Evolutionary conservation across 2,888 invertebrate genomes (phyloP), one percentile per base, ranked within the genome.

Genomic region (Rhogogaster chlorosoma): DNA sequence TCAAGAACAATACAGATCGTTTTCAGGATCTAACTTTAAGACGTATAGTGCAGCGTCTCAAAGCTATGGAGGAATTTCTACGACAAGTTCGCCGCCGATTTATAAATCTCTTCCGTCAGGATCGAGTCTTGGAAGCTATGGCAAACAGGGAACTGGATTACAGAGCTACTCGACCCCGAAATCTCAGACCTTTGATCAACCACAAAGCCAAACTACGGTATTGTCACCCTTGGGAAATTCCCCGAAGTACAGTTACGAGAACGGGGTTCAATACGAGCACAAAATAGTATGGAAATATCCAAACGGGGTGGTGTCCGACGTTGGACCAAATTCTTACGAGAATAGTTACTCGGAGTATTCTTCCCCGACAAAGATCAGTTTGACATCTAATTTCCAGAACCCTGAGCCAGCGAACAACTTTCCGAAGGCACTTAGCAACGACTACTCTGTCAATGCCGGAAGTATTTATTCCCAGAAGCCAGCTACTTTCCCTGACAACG

Each of bases 221-320:
- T 22, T 80, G 36, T 80, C 80, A 22, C 49, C 80, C n/a, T 7
- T 80, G 80, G 71, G 87, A 18, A 87, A 88, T 83, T 87, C 90
- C 22, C 92, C 93, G 0, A 90, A 89, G 49, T 93, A 91, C 85
- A 91, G 92, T 0, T 26, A 91, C 3, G 93, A 93, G 73, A 91
- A 93, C 75, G 93, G 93, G 0, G 86, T 93, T 0, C 90, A 88
- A 22, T 93, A 93, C 85, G 93, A 93, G 84, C 92, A 93, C 75
- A 93, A 92, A 78, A 91, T 93, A 4, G 90, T 92, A n/a, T 93
- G 93, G 93, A 93, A 93, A 64, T 93, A 93, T 87, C 92, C 93
- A 0, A 92, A 93, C 86, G 93, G 93, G 0, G 90, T 91, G 67
- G 88, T 93, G 4, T 91, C 91, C 0, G 90, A 92, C 6, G 87